Percentiles rank a stretch among this genome's conserved stretches.
Conservation (phyloP, 1,140 invertebrate genomes). For the Pogonognathellus flavescens region DNA sequence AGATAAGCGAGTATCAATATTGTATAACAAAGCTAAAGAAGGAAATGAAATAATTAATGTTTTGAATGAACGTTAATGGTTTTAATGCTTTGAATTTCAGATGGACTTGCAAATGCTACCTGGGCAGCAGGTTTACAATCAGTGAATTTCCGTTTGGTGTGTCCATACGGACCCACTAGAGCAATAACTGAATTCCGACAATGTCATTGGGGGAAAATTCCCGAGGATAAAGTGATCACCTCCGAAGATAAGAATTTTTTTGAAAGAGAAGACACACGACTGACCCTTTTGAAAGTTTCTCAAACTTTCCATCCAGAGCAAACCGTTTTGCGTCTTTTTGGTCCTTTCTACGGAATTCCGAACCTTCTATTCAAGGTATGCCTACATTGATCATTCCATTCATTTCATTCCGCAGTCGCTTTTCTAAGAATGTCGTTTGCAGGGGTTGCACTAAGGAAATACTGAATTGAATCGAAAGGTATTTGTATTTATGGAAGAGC, state of each 20-base stretch:
- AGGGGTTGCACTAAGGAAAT: not conserved
- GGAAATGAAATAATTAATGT: not conserved
- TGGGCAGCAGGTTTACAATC: slow-evolving; percentile 65
- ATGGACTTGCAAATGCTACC: slow-evolving; percentile 65
- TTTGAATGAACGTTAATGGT: too few species aligned
- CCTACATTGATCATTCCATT: slow-evolving; percentile 41
- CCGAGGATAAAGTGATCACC: slow-evolving; percentile 65
- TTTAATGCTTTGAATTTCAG: slow-evolving; percentile 52
- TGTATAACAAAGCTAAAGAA: not conserved
- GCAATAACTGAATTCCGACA: slow-evolving; percentile 65
- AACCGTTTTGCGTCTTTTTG: slow-evolving; percentile 65
- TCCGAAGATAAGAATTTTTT: slow-evolving; percentile 64
- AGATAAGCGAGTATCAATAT: not conserved
- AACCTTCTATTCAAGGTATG: slow-evolving; percentile 66
- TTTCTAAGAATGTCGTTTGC: not conserved
- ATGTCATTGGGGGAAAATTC: slow-evolving; percentile 66
- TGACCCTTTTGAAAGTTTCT: slow-evolving; percentile 64
- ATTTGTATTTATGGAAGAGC: slow-evolving; percentile 36
- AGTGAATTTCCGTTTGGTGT: slow-evolving; percentile 64
- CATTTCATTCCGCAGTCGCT: slow-evolving; percentile 5
- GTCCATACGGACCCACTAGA: slow-evolving; percentile 62
- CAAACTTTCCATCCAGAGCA: slow-evolving; percentile 66
- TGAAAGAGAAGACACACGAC: slow-evolving; percentile 64
- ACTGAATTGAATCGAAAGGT: slow-evolving; percentile 44
- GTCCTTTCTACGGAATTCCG: slow-evolving; percentile 64